phyloP scores from a whole-genome alignment of 2,888 invertebrate species.

The Dolomedes plantarius region DNA sequence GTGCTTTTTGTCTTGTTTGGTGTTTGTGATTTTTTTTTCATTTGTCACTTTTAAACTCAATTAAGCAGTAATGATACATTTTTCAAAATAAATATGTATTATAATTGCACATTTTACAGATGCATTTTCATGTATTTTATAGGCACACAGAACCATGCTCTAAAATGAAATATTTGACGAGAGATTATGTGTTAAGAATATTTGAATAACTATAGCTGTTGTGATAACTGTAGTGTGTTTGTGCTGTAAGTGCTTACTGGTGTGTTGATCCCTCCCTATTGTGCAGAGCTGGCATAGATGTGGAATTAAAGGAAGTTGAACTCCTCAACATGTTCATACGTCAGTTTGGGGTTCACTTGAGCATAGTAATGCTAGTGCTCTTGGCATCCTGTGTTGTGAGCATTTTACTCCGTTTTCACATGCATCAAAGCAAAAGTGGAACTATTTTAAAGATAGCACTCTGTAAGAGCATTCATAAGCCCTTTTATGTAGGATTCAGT shows the following conservation, averaged over 20 bases:
- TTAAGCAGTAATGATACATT: too few relatives aligned
- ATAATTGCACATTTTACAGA: too few relatives aligned
- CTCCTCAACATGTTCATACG: conserved; percentile 52
- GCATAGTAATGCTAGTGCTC: background rate
- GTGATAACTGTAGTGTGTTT: conserved; percentile 22
- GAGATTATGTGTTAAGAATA: background rate
- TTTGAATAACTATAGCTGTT: background rate
- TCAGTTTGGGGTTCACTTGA: conserved; percentile 44
- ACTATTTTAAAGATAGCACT: background rate
- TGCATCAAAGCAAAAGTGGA: background rate
- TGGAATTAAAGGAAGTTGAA: conserved; percentile 51
- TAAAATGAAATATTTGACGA: conserved; percentile 13
- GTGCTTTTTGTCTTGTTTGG: too few relatives aligned
- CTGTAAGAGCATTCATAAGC: background rate
- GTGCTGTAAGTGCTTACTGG: conserved; percentile 15
- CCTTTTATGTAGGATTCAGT: background rate
- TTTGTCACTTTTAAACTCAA: too few relatives aligned
- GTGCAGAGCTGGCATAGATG: conserved; percentile 32
- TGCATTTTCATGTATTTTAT: background rate
- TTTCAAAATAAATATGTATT: too few relatives aligned
- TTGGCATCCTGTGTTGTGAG: background rate
- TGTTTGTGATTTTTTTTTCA: too few relatives aligned
- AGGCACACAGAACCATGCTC: background rate
- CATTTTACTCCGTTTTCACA: background rate
- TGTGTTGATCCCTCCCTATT: conserved; percentile 2